These are phyloP conservation scores for Microcebus ravelobensis DNA, from an alignment of 2,113 vertebrate genomes.

Conservation along the genomic window DNA sequence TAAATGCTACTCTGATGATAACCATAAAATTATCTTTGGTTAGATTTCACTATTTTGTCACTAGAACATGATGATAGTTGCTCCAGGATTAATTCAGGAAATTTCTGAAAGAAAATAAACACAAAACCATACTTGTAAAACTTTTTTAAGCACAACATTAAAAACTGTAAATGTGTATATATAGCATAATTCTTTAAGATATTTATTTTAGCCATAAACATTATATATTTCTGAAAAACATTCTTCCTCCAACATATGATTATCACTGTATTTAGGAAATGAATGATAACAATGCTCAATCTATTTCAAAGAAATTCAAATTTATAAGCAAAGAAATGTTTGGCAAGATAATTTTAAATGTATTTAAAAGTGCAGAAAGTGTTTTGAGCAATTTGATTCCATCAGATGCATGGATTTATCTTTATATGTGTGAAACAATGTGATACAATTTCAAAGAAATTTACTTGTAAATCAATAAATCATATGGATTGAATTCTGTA, in stretches of 20 bases:
- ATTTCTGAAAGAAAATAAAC: background rate
- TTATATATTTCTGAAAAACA: background rate
- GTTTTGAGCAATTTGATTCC: background rate
- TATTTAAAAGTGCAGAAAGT: background rate
- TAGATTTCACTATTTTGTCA: background rate
- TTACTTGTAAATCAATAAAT: background rate
- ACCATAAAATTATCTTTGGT: background rate
- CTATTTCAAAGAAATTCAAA: constrained; percentile 2
- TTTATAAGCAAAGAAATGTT: background rate
- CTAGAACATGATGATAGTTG: background rate
- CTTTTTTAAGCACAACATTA: background rate
- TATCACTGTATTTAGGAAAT: background rate
- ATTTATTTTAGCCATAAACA: background rate
- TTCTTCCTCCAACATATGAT: background rate
- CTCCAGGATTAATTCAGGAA: background rate
- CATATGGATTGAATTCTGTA: background rate
- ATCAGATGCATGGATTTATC: background rate
- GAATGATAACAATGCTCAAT: background rate
- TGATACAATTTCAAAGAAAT: background rate
- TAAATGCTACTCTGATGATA: background rate
- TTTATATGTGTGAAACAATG: background rate
- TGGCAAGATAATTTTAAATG: background rate
- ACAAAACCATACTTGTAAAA: background rate
- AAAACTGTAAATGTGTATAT: background rate
- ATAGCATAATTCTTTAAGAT: background rate